Percentiles rank a stretch among this genome's conserved stretches.
Evolutionary conservation across 2,888 invertebrate genomes (phyloP).

Genomic region (Thalpophila matura): DNA sequence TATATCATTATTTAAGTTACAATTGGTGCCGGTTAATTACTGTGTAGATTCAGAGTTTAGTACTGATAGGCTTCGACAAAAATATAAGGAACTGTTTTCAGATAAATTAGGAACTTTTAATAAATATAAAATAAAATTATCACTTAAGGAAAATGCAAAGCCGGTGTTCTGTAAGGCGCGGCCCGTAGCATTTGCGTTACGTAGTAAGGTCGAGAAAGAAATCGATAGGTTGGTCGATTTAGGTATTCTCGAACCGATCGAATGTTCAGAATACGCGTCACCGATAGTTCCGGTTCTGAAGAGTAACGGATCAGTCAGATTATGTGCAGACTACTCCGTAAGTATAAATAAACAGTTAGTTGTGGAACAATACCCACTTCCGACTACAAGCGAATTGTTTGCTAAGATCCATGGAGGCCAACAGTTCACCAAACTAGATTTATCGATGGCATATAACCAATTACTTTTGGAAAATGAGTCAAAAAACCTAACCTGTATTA

Average conservation of each 20-base stretch:
- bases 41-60: not conserved
- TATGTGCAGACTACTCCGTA: conserved; percentile 2
- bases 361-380: conserved; percentile 5
- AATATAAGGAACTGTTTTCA: not conserved
- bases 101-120: not conserved
- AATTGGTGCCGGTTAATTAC: conserved; percentile 3
- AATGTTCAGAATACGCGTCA: not conserved
- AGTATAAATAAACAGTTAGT: conserved; percentile 13
- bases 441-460: conserved; percentile 5
- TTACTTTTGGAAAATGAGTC: not conserved
- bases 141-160: not conserved
- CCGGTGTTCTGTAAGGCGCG: conserved; percentile 10
- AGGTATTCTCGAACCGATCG: conserved; percentile 1
- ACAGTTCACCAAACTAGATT: conserved; percentile 12
- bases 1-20: not conserved
- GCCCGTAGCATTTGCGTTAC: not conserved
- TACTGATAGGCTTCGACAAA: too few relatives aligned
- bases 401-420: conserved; percentile 9
- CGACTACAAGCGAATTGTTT: conserved; percentile 2
- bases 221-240: conserved; percentile 3
- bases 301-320: not conserved
- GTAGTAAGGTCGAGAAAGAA: not conserved
- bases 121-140: conserved; percentile 1
- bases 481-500: conserved; percentile 13
- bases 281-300: conserved; percentile 1